Base-by-base conservation (phyloP, 1,140 invertebrate genomes). In the Diuraphis noxia region DNA sequence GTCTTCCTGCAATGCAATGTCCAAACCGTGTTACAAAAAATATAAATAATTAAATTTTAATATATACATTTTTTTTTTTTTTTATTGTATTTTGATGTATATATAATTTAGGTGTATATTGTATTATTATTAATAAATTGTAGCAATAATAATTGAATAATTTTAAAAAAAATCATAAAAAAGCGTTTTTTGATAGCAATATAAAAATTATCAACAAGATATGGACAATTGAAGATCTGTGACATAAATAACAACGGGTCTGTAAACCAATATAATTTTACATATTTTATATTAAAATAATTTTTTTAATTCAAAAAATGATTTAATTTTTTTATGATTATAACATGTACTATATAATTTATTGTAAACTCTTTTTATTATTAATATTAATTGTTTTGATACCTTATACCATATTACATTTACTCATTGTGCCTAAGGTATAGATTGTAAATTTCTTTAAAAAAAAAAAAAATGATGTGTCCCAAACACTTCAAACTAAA, bases 1-100 rank as follows among this genome's bases (percentile, higher is more conserved):
- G 25, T 88, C 86, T 19, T 88, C 86, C 86, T 88, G 36, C 6
- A 85, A 85, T 72, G 56, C 17, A 72, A 72, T 72, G 30, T 72
- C 4, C 56, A 30, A n/a, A n/a, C 56, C 13, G 1, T n/a, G 56
- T 72, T n/a, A 56, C 5, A 34, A 72, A 72, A 49, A 2, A 63
- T 72, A 17, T 72, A 72, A 72, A 72, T n/a, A 13, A n/a, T 63
- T 13, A 1, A 5, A n/a, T n/a, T n/a, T 63, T 63, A 3, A 72
- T 25, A 38, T n/a, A 38, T n/a, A 72, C 34, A 13, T 17, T 7
- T n/a, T 72, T 72, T 0, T 72, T n/a, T 17, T 7, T n/a, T 72
- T 72, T 0, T 17, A 72, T n/a, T 4, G 19, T 72, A 72, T 3
- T 72, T 72, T n/a, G 34, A 72, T 19, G 13, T 72, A 13, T 13